A percentile compares a stretch with the other conserved stretches of the same genome.
These are phyloP conservation scores for Galaxea fascicularis DNA, from an alignment of 92 coral and sea anemone species.

Conservation along the genomic window DNA sequence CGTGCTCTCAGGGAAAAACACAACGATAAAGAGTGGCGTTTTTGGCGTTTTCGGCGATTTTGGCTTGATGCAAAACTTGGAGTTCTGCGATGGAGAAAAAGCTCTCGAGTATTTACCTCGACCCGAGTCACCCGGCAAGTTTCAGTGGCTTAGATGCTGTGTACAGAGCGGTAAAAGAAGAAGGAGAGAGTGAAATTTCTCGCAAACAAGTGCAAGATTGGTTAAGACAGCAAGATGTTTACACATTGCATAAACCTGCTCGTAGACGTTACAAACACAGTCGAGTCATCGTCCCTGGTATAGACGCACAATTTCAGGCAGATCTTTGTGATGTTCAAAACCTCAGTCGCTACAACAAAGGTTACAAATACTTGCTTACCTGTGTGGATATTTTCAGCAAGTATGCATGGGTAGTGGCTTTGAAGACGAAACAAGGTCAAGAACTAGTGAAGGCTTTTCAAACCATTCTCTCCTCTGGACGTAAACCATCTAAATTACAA, in stretches of 20 bases:
- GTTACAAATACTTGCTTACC: no score
- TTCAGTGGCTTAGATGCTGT: no score
- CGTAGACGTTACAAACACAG: slow-evolving; percentile 48
- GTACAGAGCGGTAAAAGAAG: no score
- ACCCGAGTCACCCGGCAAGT: no score
- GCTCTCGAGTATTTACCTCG: no score
- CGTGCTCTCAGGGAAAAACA: no score
- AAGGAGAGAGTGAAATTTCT: slow-evolving; percentile 47
- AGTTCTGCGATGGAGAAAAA: no score
- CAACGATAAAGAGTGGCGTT: no score
- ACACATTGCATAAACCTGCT: slow-evolving; percentile 64
- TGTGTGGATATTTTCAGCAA: slow-evolving; percentile 60
- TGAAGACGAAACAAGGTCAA: slow-evolving; percentile 65
- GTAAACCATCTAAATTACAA: not conserved
- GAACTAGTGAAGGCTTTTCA: no score
- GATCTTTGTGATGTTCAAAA: slow-evolving; percentile 68
- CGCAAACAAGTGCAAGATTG: slow-evolving; percentile 41
- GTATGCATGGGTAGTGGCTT: slow-evolving; percentile 63
- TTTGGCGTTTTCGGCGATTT: no score
- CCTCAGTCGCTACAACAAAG: slow-evolving; percentile 47
- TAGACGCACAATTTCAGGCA: slow-evolving; percentile 60
- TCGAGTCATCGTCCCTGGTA: slow-evolving; percentile 48
- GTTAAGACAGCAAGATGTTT: slow-evolving; percentile 54
- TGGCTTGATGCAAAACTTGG: no score
- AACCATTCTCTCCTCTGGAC: not conserved